Evolutionary conservation across 2,888 invertebrate genomes (phyloP).

Genomic region (Byasa hedistus): DNA sequence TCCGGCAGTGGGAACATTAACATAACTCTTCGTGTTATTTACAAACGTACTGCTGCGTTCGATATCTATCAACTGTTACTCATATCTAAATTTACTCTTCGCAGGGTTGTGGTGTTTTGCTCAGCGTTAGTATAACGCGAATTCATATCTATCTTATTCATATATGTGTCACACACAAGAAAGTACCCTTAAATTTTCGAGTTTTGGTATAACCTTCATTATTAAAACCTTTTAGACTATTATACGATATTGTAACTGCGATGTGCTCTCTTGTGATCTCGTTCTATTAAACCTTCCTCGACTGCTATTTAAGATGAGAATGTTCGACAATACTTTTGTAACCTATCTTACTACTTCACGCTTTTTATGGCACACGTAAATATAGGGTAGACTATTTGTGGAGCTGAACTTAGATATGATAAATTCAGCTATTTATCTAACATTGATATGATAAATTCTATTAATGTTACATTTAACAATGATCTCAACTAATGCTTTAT

Average conservation of each 20-base stretch:
- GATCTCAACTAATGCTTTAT: not conserved
- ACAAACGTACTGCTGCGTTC: not conserved
- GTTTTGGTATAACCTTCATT: slow-evolving; percentile 27
- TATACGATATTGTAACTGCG: slow-evolving; percentile 36
- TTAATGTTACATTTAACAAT: not conserved
- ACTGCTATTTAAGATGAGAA: slow-evolving; percentile 56
- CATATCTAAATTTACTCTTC: slow-evolving; percentile 39
- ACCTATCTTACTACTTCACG: slow-evolving; percentile 48
- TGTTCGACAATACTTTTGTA: slow-evolving; percentile 63
- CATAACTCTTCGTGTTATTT: not conserved
- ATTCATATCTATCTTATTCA: slow-evolving; percentile 39
- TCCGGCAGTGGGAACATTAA: not conserved
- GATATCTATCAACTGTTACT: slow-evolving; percentile 14
- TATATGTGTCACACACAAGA: slow-evolving; percentile 30
- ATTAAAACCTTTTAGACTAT: slow-evolving; percentile 41
- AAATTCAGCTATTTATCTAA: not conserved
- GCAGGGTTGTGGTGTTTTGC: slow-evolving; percentile 62
- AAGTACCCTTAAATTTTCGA: slow-evolving; percentile 22
- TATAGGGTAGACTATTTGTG: slow-evolving; percentile 29
- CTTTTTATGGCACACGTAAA: slow-evolving; percentile 39
- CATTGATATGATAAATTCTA: not conserved
- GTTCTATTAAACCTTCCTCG: slow-evolving; percentile 50
- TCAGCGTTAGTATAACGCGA: slow-evolving; percentile 51
- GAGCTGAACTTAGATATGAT: slow-evolving; percentile 6
- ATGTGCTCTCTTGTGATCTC: slow-evolving; percentile 61